Evolutionary conservation across 2,888 invertebrate species (phyloP).

Genomic region (Stomorhina lunata): DNA sequence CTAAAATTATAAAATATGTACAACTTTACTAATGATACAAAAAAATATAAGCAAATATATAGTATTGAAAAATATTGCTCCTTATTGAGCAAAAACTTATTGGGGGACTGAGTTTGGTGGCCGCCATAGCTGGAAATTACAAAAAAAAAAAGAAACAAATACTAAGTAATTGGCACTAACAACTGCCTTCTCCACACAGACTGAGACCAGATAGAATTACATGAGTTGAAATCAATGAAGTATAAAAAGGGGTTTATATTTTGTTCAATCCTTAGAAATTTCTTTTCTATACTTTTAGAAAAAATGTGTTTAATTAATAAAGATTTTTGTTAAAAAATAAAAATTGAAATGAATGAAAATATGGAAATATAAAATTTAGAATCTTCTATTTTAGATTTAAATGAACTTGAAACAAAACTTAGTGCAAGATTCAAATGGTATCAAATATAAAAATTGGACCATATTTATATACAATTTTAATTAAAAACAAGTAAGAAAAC

Average conservation of each 20-base stretch:
- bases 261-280: not conserved
- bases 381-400: no score
- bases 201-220: constrained; percentile 55
- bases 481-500: no score
- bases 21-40: constrained; percentile 48
- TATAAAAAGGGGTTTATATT: constrained; percentile 36
- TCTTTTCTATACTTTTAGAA: not conserved
- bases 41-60: not conserved
- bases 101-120: not conserved
- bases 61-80: not conserved
- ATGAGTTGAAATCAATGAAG: constrained; percentile 53
- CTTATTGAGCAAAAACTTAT: not conserved
- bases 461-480: no score
- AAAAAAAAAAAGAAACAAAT: not conserved
- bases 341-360: no score
- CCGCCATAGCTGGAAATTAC: not conserved
- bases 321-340: not conserved
- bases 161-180: not conserved
- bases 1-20: constrained; percentile 33
- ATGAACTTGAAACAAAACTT: no score
- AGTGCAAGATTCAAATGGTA: no score
- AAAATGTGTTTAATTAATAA: constrained; percentile 5
- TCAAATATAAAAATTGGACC: no score
- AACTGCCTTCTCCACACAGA: constrained; percentile 26
- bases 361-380: no score